Evolutionary conservation across 2,113 vertebrate genomes (phyloP).

Genomic region (Gila orcuttii): DNA sequence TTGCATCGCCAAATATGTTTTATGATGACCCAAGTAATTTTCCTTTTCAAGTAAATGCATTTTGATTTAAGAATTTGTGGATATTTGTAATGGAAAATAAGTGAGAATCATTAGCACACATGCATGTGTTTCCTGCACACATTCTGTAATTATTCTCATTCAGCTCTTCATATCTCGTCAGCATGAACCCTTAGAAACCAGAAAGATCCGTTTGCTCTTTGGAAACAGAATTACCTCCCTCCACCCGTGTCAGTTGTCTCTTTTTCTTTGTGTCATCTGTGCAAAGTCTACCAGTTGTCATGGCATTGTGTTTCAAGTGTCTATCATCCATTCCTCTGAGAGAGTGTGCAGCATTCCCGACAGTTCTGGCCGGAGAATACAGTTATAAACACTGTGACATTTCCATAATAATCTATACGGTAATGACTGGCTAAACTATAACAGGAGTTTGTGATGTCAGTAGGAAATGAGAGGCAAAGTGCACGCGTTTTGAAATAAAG

Average conservation of each 20-base stretch:
- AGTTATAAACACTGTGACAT: conserved; percentile 15
- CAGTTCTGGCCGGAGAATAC: neutral
- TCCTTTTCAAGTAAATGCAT: too few relatives aligned
- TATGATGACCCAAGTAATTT: too few relatives aligned
- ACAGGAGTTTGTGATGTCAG: conserved; percentile 9
- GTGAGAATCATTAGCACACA: neutral
- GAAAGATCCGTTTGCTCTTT: conserved; percentile 2
- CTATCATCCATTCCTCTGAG: conserved; percentile 6
- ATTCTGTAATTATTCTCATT: neutral
- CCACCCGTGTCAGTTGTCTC: neutral
- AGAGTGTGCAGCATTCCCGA: neutral
- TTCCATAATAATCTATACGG: neutral
- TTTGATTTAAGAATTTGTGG: too few relatives aligned
- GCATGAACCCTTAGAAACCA: neutral
- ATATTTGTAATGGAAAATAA: neutral
- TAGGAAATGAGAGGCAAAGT: conserved; percentile 4
- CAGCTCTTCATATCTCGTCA: neutral
- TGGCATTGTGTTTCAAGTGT: conserved; percentile 28
- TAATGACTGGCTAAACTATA: conserved; percentile 23
- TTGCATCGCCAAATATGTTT: too few relatives aligned
- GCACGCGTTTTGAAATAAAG: neutral
- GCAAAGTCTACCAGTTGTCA: conserved; percentile 27
- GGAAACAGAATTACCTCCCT: neutral
- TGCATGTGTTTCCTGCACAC: neutral
- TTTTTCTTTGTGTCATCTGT: conserved; percentile 32